A percentile compares a stretch with the other conserved stretches of the same genome.
These are phyloP conservation scores for Percopsis omiscomaycus DNA, from an alignment of 2,797 vertebrate genomes.

Conservation along the genomic window DNA sequence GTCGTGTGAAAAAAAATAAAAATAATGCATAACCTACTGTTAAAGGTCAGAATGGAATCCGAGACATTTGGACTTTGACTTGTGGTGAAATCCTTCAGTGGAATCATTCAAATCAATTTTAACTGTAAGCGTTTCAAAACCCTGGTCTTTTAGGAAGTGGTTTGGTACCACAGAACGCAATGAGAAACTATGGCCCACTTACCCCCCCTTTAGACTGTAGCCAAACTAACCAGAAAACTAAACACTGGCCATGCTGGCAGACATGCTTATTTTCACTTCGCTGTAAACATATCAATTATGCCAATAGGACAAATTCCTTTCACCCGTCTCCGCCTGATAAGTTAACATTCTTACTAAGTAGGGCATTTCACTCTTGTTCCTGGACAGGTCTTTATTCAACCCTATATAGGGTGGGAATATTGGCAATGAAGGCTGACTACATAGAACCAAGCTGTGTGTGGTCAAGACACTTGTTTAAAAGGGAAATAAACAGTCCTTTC, in stretches of 20 bases:
- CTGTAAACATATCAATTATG: constrained; percentile 60
- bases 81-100: background rate
- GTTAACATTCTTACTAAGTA: constrained; percentile 59
- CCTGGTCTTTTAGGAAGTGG: constrained; percentile 17
- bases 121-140: background rate
- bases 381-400: constrained; percentile 42
- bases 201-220: constrained; percentile 11
- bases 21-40: constrained; percentile 14
- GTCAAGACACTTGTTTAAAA: constrained; percentile 64
- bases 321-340: constrained; percentile 58
- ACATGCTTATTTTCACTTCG: constrained; percentile 47
- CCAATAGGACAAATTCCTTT: constrained; percentile 63
- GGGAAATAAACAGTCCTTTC: constrained; percentile 66
- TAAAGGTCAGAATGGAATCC: background rate
- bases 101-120: background rate
- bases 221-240: constrained; percentile 30
- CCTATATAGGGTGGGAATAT: constrained; percentile 46
- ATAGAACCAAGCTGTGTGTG: constrained; percentile 38
- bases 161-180: constrained; percentile 19
- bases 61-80: background rate
- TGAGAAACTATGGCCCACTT: constrained; percentile 35
- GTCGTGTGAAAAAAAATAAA: background rate
- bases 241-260: constrained; percentile 28
- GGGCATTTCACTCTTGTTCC: constrained; percentile 52
- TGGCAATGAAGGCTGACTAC: constrained; percentile 32